These are phyloP conservation scores for Yponomeuta evonymella DNA, from an alignment of 2,888 invertebrate genomes.

Conservation along the genomic window DNA sequence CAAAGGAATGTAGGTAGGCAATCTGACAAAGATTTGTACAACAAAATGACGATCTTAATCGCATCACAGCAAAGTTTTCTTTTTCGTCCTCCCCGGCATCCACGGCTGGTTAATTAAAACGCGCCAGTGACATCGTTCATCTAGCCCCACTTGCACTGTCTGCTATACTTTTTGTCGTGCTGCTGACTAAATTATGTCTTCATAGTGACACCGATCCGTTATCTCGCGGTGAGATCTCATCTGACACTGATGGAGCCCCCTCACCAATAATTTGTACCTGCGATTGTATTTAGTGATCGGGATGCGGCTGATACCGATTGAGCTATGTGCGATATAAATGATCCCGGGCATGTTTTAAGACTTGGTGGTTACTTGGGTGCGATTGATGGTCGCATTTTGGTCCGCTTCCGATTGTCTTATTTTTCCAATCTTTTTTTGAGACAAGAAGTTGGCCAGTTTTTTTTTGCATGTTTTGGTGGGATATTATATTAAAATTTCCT, in stretches of 20 bases:
- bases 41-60: neutral
- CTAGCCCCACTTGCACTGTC: constrained; percentile 43
- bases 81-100: neutral
- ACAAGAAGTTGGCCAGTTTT: too few relatives aligned
- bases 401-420: neutral
- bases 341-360: neutral
- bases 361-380: neutral
- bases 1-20: neutral
- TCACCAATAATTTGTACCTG: constrained; percentile 69
- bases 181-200: constrained; percentile 73
- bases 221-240: constrained; percentile 62
- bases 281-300: constrained; percentile 19
- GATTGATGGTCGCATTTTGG: neutral
- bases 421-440: neutral
- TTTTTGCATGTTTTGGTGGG: too few relatives aligned
- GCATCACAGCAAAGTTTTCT: constrained; percentile 4
- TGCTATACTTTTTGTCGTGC: constrained; percentile 53
- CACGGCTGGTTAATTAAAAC: constrained; percentile 61
- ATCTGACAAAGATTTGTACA: neutral
- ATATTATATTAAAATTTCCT: too few relatives aligned
- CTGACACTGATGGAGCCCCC: constrained; percentile 49
- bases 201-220: constrained; percentile 59
- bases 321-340: constrained; percentile 24
- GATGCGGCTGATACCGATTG: neutral
- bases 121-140: constrained; percentile 60